These are phyloP conservation scores for Drepana arcuata DNA, from an alignment of 1,140 invertebrate genomes.

Conservation along the genomic window DNA sequence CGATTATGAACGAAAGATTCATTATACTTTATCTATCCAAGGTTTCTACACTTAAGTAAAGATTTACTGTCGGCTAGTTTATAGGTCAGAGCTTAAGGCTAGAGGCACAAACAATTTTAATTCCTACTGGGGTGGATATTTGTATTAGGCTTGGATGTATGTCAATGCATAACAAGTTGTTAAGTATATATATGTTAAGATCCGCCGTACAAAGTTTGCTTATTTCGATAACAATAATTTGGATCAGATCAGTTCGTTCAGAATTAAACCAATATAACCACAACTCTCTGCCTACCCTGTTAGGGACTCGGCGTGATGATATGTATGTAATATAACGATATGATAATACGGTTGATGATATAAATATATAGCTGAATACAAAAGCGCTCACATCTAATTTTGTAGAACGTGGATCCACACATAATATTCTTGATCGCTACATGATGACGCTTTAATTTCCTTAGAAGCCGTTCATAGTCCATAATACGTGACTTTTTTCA, in stretches of 20 bases:
- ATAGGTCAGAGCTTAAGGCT: neutral
- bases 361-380: neutral
- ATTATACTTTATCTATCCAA: neutral
- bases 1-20: neutral
- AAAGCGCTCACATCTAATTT: neutral
- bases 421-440: neutral
- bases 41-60: neutral
- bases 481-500: conserved; percentile 38
- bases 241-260: neutral
- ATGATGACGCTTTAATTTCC: conserved; percentile 19
- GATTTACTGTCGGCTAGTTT: neutral
- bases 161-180: no score
- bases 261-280: neutral
- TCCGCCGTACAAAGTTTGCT: neutral
- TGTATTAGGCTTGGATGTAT: no score
- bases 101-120: neutral
- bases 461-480: conserved; percentile 18
- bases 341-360: neutral
- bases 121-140: neutral
- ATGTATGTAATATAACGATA: neutral
- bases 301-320: neutral
- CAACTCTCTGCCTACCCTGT: neutral
- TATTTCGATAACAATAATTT: neutral
- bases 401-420: no score
- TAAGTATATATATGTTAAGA: neutral